phyloP scores from a whole-genome alignment of 30 jellyfish, hydroid and myxozoan genomes.

The Cassiopea andromeda region DNA sequence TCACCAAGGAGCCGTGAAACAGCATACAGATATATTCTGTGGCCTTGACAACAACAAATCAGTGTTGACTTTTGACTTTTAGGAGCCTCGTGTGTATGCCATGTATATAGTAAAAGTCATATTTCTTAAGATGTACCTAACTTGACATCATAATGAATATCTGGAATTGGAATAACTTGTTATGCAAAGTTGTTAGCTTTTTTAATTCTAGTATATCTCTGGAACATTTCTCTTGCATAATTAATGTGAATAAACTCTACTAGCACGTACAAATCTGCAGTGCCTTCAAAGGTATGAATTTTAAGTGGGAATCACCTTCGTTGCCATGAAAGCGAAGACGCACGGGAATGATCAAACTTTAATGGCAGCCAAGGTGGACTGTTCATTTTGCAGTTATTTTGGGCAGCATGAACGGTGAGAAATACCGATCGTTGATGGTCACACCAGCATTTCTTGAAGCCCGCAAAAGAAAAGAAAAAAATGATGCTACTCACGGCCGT shows the following conservation, averaged over 20 bases:
- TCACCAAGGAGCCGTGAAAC: too few species aligned
- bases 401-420: conserved; percentile 35
- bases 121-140: background rate
- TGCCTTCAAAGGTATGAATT: background rate
- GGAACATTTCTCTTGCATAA: background rate
- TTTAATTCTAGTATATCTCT: background rate
- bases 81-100: background rate
- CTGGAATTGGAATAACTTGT: background rate
- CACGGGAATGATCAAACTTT: background rate
- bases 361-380: background rate
- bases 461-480: conserved; percentile 50
- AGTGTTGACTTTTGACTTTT: background rate
- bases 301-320: background rate
- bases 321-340: background rate
- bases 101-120: background rate
- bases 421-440: conserved; percentile 54
- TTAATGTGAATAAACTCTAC: too few species aligned
- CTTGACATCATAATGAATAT: background rate
- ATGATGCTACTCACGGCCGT: conserved; percentile 62
- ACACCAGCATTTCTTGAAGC: conserved; percentile 85
- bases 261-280: background rate
- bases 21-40: background rate
- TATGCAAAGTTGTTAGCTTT: too few species aligned
- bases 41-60: background rate
- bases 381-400: background rate